These are phyloP conservation scores for Mycetomoellerius zeteki DNA, from an alignment of 1,140 invertebrate species.

Conservation along the genomic window DNA sequence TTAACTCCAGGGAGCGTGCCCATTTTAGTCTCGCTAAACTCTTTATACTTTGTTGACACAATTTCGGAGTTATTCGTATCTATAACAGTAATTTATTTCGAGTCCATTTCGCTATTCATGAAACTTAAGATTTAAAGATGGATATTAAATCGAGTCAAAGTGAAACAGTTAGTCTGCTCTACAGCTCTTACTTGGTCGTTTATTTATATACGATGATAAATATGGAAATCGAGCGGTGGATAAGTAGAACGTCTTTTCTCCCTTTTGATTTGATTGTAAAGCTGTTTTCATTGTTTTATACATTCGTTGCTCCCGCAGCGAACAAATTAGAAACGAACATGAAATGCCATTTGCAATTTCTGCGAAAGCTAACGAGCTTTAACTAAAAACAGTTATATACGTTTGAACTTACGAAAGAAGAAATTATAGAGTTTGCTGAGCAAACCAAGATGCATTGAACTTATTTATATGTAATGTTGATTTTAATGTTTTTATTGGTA, in stretches of 20 bases:
- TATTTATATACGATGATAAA: conserved; percentile 56
- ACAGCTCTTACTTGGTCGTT: conserved; percentile 39
- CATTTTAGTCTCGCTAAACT: conserved; percentile 29
- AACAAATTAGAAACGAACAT: conserved; percentile 26
- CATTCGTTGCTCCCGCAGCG: background rate
- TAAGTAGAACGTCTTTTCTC: conserved; percentile 20
- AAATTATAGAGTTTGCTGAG: background rate
- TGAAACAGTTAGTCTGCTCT: conserved; percentile 1
- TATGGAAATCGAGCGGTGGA: conserved; percentile 49
- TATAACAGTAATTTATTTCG: conserved; percentile 26
- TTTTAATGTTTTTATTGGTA: conserved; percentile 14
- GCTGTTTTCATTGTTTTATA: conserved; percentile 22
- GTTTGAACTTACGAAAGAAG: conserved; percentile 16
- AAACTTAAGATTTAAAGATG: background rate
- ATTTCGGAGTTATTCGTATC: conserved; percentile 23
- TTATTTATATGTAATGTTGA: background rate
- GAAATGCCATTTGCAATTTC: conserved; percentile 42
- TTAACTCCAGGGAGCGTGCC: conserved; percentile 39
- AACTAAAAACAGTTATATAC: conserved; percentile 18
- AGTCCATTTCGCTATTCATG: background rate
- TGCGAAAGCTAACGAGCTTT: conserved; percentile 28
- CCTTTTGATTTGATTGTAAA: conserved; percentile 5
- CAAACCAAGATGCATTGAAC: background rate
- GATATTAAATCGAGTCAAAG: conserved; percentile 6
- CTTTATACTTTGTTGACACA: conserved; percentile 34